Conservation (phyloP, 2,797 vertebrate species). For the Eleutherodactylus coqui region DNA sequence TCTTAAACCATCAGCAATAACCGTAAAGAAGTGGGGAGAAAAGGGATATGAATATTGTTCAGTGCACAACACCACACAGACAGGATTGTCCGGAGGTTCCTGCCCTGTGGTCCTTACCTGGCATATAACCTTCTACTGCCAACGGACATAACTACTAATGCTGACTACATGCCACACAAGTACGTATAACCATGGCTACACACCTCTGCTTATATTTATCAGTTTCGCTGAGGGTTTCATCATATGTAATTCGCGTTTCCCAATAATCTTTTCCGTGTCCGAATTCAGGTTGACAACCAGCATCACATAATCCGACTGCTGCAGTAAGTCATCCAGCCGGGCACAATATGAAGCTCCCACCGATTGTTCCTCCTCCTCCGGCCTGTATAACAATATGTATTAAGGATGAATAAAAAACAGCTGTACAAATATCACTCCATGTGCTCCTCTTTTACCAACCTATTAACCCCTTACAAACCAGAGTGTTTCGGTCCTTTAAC, state of each 20-base stretch:
- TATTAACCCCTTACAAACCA: too few species aligned
- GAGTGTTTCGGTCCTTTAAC: too few species aligned
- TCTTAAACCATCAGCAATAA: neutral
- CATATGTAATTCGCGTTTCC: constrained; percentile 76
- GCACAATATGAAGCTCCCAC: constrained; percentile 78
- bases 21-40: neutral
- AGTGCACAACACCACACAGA: too few species aligned
- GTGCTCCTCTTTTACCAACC: too few species aligned
- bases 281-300: constrained; percentile 75
- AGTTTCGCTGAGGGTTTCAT: constrained; percentile 81
- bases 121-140: too few species aligned
- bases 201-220: constrained; percentile 82
- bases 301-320: constrained; percentile 80
- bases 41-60: neutral
- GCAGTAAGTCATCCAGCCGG: constrained; percentile 79
- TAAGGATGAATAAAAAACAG: neutral
- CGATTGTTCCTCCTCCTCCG: constrained; percentile 76
- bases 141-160: too few species aligned
- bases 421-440: too few species aligned
- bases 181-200: constrained; percentile 17
- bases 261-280: constrained; percentile 75
- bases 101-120: too few species aligned
- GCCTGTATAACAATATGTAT: constrained; percentile 68
- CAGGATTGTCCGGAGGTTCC: too few species aligned
- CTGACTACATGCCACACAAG: too few species aligned